Percentiles rank a stretch among this genome's conserved stretches.
Conservation (phyloP, 2,113 vertebrate genomes). For the Rhegmatorhina hoffmannsi region DNA sequence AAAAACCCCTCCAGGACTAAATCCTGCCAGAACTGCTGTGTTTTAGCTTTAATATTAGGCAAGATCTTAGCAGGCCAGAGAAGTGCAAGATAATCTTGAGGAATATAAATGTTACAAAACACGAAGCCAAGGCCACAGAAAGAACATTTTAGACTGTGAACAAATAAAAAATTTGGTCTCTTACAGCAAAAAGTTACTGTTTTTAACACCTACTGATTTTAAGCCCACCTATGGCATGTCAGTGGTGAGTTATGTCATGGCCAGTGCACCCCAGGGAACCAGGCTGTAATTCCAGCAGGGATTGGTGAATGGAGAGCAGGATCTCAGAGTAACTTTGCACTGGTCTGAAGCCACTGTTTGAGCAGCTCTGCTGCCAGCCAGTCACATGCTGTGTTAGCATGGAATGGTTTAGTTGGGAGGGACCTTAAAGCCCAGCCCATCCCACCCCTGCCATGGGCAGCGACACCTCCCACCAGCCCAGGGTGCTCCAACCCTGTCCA, state of each 20-base stretch:
- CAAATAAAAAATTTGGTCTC: not conserved
- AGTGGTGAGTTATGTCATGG: not conserved
- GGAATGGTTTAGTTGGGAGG: not conserved
- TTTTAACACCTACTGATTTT: not conserved
- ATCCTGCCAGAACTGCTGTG: not conserved
- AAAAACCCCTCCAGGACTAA: not conserved
- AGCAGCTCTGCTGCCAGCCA: not conserved
- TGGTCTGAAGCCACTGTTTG: not conserved
- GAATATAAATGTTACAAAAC: slow-evolving; percentile 11
- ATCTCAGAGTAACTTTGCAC: not conserved
- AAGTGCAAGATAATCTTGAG: not conserved
- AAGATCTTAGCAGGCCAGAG: not conserved
- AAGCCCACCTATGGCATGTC: not conserved
- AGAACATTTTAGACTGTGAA: not conserved
- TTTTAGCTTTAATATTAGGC: not conserved
- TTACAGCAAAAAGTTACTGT: not conserved
- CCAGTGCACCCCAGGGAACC: not conserved
- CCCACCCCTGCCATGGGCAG: not conserved
- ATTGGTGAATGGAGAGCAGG: not conserved
- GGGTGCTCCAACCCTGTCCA: not conserved
- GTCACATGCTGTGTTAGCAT: not conserved
- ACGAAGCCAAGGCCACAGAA: not conserved
- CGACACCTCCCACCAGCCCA: not conserved
- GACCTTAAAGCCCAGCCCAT: not conserved
- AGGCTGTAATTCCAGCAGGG: not conserved